phyloP scores from a whole-genome alignment of 2,113 vertebrate species.

The Cranoglanis bouderius region DNA sequence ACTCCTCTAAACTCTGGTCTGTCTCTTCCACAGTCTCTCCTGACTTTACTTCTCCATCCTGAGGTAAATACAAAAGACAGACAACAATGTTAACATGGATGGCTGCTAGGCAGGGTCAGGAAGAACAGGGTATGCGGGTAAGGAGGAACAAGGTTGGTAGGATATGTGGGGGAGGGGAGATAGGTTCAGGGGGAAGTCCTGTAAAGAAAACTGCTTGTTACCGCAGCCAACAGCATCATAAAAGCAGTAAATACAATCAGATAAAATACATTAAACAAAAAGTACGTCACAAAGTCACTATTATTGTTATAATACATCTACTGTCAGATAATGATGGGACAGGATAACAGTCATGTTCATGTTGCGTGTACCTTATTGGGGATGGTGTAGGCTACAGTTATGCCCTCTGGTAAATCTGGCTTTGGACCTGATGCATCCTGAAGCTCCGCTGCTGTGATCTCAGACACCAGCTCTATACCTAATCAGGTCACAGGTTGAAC shows the following conservation, averaged over 20 bases:
- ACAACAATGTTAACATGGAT: background rate
- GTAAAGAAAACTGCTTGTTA: background rate
- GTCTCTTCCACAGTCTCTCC: conserved; percentile 75
- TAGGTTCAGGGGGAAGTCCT: background rate
- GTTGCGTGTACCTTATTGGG: conserved; percentile 79
- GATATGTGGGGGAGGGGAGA: background rate
- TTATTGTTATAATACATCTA: background rate
- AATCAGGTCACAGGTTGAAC: background rate
- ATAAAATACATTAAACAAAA: background rate
- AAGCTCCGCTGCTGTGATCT: conserved; percentile 86
- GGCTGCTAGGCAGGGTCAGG: background rate
- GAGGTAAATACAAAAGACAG: conserved; percentile 18
- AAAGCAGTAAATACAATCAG: background rate
- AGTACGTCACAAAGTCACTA: background rate
- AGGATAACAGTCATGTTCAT: background rate
- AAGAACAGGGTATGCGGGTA: background rate
- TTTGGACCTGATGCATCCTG: conserved; percentile 80
- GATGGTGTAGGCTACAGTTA: conserved; percentile 90
- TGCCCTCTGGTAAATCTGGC: conserved; percentile 89
- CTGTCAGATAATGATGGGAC: background rate
- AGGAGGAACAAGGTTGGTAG: too few relatives aligned
- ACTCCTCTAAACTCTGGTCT: conserved; percentile 89
- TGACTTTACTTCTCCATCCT: conserved; percentile 50
- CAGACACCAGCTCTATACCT: conserved; percentile 94
- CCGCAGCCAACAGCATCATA: background rate